Evolutionary conservation across 2,113 vertebrate species (phyloP).

Genomic region (Ramphastos sulfuratus): DNA sequence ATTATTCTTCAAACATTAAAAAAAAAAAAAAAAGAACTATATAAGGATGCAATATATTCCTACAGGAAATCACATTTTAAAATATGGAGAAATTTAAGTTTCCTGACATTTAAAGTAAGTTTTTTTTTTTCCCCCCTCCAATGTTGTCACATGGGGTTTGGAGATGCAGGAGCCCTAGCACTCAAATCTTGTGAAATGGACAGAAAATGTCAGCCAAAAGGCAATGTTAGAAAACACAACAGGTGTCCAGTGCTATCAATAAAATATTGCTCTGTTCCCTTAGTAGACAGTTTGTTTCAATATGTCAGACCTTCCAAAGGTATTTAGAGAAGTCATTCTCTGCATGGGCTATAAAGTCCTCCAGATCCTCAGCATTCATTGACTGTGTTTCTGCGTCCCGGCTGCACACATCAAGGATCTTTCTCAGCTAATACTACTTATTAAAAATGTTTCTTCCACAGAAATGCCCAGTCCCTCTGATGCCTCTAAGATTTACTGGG

Average conservation of each 20-base stretch:
- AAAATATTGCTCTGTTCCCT: not conserved
- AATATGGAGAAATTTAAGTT: not conserved
- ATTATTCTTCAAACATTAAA: not conserved
- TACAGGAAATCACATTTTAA: not conserved
- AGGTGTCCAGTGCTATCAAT: not conserved
- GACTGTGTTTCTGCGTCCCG: not conserved
- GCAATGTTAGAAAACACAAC: not conserved
- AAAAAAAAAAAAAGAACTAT: not conserved
- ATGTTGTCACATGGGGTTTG: not conserved
- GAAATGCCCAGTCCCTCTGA: not conserved
- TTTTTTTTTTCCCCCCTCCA: not conserved
- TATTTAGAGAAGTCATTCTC: not conserved
- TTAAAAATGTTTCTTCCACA: not conserved
- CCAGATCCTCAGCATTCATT: not conserved
- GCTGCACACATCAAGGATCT: not conserved
- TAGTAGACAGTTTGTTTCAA: not conserved
- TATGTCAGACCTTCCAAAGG: not conserved
- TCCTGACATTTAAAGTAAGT: not conserved
- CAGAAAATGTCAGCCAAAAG: not conserved
- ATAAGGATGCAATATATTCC: not conserved
- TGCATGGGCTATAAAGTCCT: not conserved
- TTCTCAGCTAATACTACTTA: not conserved
- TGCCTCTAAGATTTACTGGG: not conserved
- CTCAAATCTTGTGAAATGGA: not conserved
- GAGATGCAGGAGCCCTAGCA: not conserved